These are phyloP conservation scores for Candidula unifasciata DNA, from an alignment of 2,888 invertebrate genomes.

Conservation along the genomic window DNA sequence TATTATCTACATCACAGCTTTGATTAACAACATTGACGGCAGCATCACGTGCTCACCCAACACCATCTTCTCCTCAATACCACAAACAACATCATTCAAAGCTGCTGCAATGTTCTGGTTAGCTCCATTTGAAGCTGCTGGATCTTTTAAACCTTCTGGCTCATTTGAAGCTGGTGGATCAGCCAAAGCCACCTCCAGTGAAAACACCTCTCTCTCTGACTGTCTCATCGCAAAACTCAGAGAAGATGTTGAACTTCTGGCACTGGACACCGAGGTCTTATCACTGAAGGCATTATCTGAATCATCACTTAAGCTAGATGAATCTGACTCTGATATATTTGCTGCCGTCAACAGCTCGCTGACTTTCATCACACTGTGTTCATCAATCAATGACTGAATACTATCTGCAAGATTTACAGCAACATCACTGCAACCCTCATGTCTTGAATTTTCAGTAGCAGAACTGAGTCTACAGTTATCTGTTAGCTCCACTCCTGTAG, in stretches of 20 bases:
- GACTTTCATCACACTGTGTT: constrained; percentile 2
- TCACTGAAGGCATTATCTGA: constrained; percentile 3
- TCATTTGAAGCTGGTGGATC: not conserved
- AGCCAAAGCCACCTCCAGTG: not conserved
- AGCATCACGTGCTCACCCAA: not conserved
- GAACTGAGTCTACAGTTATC: not conserved
- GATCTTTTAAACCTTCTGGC: not conserved
- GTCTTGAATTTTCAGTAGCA: no score
- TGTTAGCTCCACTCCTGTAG: not conserved
- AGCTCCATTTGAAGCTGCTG: not conserved
- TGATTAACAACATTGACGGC: not conserved
- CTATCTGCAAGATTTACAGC: not conserved
- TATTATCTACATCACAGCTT: not conserved
- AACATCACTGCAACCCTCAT: not conserved
- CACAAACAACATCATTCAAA: not conserved
- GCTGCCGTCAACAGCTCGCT: not conserved
- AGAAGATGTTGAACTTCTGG: constrained; percentile 5
- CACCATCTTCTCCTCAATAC: constrained; percentile 19
- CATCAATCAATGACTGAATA: not conserved
- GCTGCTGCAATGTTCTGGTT: no score
- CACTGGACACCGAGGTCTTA: constrained; percentile 11
- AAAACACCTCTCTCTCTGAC: not conserved
- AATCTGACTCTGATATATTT: constrained; percentile 13
- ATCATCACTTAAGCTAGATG: constrained; percentile 21
- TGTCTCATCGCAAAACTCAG: not conserved